A percentile compares a stretch with the other conserved stretches of the same genome.
phyloP scores from a whole-genome alignment of 2,888 invertebrate genomes.

The Watsonalla cultraria region DNA sequence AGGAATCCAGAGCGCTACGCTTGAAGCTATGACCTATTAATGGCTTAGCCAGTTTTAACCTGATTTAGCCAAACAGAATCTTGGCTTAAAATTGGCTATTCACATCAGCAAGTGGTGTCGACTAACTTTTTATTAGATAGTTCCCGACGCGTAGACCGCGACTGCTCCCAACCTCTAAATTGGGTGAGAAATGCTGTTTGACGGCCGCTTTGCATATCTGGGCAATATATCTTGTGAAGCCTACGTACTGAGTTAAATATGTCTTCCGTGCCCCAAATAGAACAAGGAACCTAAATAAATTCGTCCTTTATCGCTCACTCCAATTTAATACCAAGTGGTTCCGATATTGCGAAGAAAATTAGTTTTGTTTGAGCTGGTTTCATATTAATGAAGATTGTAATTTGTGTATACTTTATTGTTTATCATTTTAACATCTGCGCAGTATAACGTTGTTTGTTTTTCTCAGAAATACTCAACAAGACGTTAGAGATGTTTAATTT shows the following conservation, averaged over 20 bases:
- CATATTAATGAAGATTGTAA: no score
- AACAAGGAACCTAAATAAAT: slow-evolving; percentile 22
- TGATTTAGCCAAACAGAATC: no score
- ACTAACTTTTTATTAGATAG: slow-evolving; percentile 49
- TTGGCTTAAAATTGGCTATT: slow-evolving; percentile 41
- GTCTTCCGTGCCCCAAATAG: background rate
- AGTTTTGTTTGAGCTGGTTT: no score
- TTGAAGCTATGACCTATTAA: no score
- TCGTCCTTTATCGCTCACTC: slow-evolving; percentile 22
- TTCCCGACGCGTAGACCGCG: slow-evolving; percentile 26
- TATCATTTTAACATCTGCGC: no score
- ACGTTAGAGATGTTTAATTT: no score
- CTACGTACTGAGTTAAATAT: background rate
- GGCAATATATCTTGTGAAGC: slow-evolving; percentile 47
- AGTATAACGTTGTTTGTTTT: no score
- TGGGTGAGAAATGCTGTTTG: slow-evolving; percentile 59
- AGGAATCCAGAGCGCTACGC: no score
- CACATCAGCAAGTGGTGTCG: slow-evolving; percentile 30
- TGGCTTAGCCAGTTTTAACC: no score
- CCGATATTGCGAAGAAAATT: no score
- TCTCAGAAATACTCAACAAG: no score
- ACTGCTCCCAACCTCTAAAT: slow-evolving; percentile 40
- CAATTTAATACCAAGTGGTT: slow-evolving; percentile 7
- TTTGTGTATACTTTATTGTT: no score
- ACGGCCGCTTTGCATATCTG: slow-evolving; percentile 53